phyloP scores from a whole-genome alignment of 2,113 vertebrate species.

The Elanus axillaris region DNA sequence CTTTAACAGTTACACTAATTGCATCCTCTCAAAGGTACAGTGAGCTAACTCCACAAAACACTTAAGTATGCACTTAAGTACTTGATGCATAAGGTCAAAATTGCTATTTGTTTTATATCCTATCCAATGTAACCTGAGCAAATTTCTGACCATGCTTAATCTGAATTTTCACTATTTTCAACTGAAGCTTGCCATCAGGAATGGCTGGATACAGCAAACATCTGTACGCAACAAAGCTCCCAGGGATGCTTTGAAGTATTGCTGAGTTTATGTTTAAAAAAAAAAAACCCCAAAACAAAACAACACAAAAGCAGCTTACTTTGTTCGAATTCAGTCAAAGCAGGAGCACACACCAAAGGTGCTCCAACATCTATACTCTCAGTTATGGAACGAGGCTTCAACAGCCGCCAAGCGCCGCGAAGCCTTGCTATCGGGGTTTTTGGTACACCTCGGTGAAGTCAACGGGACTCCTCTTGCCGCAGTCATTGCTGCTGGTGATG shows the following conservation, averaged over 20 bases:
- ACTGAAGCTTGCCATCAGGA: not conserved
- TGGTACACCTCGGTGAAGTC: rapidly evolving
- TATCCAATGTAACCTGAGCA: not conserved
- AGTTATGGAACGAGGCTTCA: not conserved
- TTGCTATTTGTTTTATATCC: not conserved
- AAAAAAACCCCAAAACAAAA: not conserved
- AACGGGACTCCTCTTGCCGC: not conserved
- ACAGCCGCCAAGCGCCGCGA: rapidly evolving
- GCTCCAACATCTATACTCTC: not conserved
- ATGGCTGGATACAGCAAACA: not conserved
- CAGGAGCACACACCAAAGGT: not conserved
- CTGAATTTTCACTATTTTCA: not conserved
- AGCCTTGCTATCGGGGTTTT: not conserved
- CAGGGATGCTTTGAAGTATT: not conserved
- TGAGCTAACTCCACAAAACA: not conserved
- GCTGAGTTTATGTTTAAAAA: not conserved
- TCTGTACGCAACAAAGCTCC: not conserved
- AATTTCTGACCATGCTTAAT: not conserved
- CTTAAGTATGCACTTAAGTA: not conserved
- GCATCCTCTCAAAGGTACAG: not conserved
- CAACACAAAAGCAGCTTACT: not conserved
- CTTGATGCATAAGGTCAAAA: not conserved
- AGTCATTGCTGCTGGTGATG: not conserved
- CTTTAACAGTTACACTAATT: not conserved
- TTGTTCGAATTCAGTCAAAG: not conserved